These are phyloP conservation scores for Endomychus coccineus DNA, from an alignment of 2,888 invertebrate species.

Conservation along the genomic window DNA sequence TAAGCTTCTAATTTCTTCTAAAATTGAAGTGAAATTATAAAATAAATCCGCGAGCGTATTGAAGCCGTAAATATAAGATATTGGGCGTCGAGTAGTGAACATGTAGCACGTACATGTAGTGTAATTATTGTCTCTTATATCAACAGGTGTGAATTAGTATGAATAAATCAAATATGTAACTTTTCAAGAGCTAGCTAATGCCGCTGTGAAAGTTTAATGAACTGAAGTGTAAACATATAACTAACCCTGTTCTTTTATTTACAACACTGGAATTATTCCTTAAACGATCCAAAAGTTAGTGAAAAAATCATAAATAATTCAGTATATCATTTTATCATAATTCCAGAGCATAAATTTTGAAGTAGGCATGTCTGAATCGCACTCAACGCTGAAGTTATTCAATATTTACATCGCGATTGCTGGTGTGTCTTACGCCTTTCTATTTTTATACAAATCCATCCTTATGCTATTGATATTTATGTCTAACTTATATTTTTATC, in stretches of 20 bases:
- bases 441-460: no score
- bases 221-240: constrained; percentile 29
- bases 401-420: constrained; percentile 32
- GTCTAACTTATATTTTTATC: no score
- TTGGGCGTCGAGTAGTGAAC: no score
- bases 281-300: constrained; percentile 37
- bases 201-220: constrained; percentile 32
- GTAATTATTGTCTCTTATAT: constrained; percentile 16
- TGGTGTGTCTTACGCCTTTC: constrained; percentile 17
- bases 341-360: constrained; percentile 43
- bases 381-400: constrained; percentile 26
- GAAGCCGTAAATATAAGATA: no score
- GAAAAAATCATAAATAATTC: constrained; percentile 47
- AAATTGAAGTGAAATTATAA: no score
- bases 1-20: no score
- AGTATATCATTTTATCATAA: constrained; percentile 44
- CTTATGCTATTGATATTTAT: no score
- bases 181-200: no score
- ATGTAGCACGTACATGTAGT: no score
- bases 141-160: constrained; percentile 31
- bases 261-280: constrained; percentile 23
- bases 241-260: constrained; percentile 29
- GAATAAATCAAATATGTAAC: constrained; percentile 20
- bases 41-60: no score
- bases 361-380: constrained; percentile 31